These are phyloP conservation scores for Gallinago stenura DNA, from an alignment of 2,797 vertebrate genomes.

Conservation along the genomic window DNA sequence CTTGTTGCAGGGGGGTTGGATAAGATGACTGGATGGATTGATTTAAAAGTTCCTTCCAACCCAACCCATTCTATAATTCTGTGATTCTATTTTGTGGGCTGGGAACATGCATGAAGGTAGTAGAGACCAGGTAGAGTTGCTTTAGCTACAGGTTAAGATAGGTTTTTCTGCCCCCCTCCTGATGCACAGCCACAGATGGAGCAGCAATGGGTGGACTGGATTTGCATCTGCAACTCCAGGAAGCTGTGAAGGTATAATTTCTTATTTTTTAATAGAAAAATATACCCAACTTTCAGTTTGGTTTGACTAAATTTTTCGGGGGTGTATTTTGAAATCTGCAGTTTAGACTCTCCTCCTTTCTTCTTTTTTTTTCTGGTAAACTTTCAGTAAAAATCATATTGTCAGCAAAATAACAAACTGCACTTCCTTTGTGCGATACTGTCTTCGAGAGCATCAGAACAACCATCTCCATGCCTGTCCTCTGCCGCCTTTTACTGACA, in stretches of 20 bases:
- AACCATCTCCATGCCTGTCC: fast-evolving
- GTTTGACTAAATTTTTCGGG: not conserved
- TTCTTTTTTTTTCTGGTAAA: not conserved
- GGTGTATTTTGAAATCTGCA: not conserved
- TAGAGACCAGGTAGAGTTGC: not conserved
- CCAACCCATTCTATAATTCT: not conserved
- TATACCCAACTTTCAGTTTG: not conserved
- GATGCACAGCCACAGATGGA: not conserved
- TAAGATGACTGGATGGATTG: not conserved
- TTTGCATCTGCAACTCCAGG: not conserved
- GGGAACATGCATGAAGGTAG: fast-evolving
- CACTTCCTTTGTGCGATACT: fast-evolving
- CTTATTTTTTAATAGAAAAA: not conserved
- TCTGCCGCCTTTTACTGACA: not conserved
- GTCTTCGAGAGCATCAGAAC: not conserved
- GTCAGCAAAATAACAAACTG: not conserved
- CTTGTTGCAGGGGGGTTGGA: not conserved
- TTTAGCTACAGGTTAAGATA: not conserved
- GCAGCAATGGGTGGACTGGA: not conserved
- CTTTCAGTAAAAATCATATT: not conserved
- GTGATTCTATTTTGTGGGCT: not conserved
- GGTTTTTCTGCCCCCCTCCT: not conserved
- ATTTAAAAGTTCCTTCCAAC: not conserved
- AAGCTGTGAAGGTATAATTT: not conserved
- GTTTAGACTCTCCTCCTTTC: not conserved